Percentiles rank a stretch among this genome's conserved stretches.
These are phyloP conservation scores for Drosophila kikkawai DNA, from an alignment of 1,140 invertebrate genomes.

Conservation along the genomic window DNA sequence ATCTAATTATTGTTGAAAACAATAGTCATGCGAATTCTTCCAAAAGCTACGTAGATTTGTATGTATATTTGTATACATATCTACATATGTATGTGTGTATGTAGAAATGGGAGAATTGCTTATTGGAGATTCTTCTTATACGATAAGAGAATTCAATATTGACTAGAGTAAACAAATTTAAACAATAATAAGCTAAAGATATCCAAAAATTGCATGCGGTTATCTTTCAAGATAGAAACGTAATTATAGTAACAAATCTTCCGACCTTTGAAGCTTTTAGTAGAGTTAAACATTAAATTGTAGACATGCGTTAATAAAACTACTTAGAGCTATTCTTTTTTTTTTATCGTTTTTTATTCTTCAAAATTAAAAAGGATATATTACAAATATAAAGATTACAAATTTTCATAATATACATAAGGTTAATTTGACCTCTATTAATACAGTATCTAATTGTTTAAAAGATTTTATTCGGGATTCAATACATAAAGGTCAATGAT, in stretches of 20 bases:
- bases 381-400: conserved; percentile 54
- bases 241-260: conserved; percentile 1
- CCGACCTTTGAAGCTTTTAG: neutral
- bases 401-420: conserved; percentile 52
- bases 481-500: conserved; percentile 40
- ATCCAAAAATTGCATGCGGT: neutral
- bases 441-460: conserved; percentile 40
- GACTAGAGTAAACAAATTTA: neutral
- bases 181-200: neutral
- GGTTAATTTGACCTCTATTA: conserved; percentile 50
- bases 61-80: no score
- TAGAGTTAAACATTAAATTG: no score
- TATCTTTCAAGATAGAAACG: neutral
- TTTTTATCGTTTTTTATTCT: conserved; percentile 37
- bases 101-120: neutral
- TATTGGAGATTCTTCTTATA: conserved; percentile 2
- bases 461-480: conserved; percentile 41
- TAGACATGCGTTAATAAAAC: conserved; percentile 14
- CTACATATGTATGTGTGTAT: neutral
- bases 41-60: conserved; percentile 5
- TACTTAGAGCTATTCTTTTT: conserved; percentile 9
- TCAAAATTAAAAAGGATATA: conserved; percentile 55
- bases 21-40: conserved; percentile 13
- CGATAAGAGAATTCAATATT: conserved; percentile 5
- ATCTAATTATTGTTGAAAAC: neutral